Evolutionary conservation across 2,797 vertebrate species (phyloP).

Genomic region (Falco novaeseelandiae): DNA sequence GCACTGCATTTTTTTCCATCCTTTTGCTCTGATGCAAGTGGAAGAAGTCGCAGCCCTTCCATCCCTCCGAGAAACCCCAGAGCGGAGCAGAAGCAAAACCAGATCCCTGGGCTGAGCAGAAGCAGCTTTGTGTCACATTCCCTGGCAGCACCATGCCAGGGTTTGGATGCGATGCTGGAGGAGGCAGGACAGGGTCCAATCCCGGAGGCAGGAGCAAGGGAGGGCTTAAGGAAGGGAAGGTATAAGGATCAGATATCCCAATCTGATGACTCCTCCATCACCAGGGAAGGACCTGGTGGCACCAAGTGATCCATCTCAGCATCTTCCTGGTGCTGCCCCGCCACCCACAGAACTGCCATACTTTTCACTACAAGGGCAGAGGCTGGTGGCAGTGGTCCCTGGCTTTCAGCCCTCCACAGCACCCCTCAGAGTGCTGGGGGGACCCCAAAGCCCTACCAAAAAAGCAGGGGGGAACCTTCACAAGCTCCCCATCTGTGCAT

Average conservation of each 20-base stretch:
- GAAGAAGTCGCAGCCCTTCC: rapidly evolving
- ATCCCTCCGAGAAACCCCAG: background rate
- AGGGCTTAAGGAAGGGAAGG: background rate
- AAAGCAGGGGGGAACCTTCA: background rate
- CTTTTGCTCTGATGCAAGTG: background rate
- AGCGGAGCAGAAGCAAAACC: background rate
- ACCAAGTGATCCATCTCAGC: background rate
- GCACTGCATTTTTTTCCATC: rapidly evolving
- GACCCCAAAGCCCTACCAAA: background rate
- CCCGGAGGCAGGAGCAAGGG: background rate
- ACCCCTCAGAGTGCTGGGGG: background rate
- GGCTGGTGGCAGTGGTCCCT: background rate
- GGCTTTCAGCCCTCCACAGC: rapidly evolving
- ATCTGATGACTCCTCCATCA: background rate
- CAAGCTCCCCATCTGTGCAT: rapidly evolving
- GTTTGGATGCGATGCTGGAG: background rate
- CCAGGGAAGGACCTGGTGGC: background rate
- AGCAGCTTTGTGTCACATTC: background rate
- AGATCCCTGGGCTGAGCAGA: background rate
- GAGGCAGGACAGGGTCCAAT: background rate
- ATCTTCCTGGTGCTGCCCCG: background rate
- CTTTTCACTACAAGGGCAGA: background rate
- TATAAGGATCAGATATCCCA: rapidly evolving
- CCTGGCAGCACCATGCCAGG: background rate
- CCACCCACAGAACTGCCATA: rapidly evolving